Base-by-base conservation (phyloP, 2,797 vertebrate genomes). In the Rhabdomys pumilio region DNA sequence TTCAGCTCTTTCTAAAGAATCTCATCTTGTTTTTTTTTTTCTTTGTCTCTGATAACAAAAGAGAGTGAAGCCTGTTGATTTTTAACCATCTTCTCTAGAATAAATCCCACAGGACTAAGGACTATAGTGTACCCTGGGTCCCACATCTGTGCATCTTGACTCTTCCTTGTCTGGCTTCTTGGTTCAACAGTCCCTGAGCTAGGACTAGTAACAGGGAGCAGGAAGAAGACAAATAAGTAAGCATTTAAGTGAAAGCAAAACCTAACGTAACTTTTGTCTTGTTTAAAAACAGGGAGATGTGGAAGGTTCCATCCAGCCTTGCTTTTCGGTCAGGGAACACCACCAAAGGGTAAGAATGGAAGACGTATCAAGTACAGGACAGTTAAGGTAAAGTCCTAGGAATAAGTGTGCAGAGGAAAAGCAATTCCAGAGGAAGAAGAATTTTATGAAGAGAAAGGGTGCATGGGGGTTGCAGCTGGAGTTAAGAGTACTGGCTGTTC, bases 11-110 rank as follows among this genome's bases (percentile, higher is more conserved):
- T 75, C 84, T 85, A 90, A 77, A 87, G n/a, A 96, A 89, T 59
- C 20, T 89, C 90, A 93, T 82, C 26, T 8, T 38, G 9, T 76
- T 92, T 93, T 93, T 59, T 34, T 76, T 92, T 93, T 93, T 59
- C 61, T 93, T 97, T 93, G 50, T 93, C 90, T 89, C 63, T 89
- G 61, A 81, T 73, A 72, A 93, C 61, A 89, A 89, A 90, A 90
- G 59, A 41, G 26, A 96, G 4, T 55, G 26, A 93, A 72, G 11
- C 50, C 57, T 87, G 57, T 57, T 69, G 19, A 6, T 17, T 73
- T 19, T 15, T 50, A 63, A 85, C n/a, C 22, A 41, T 50, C 57
- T 81, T 19, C 41, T 82, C 57, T 59, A n/a, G 17, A 85, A 11
- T 3, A 75, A 73, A 77, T 65, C 9, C n/a, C 14, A 44, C 82